Percentiles rank a stretch among this genome's conserved stretches.
Conservation (phyloP, 2,113 vertebrate genomes). For the Labrus mixtus region DNA sequence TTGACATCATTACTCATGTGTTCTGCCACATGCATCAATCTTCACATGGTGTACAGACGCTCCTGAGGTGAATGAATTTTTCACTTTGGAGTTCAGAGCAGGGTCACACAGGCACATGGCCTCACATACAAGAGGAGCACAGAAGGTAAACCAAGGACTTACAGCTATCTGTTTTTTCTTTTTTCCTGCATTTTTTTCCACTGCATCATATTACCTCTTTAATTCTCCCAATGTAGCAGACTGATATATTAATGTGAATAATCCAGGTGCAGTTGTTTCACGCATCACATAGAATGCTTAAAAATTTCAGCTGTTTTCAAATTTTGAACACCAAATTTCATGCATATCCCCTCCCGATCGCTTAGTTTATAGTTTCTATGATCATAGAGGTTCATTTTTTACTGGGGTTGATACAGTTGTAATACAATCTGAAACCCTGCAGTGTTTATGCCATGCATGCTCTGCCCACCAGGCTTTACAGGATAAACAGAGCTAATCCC, state of each 20-base stretch:
- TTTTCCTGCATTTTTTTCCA: slow-evolving; percentile 35
- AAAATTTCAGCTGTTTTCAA: background rate
- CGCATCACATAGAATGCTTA: background rate
- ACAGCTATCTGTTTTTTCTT: slow-evolving; percentile 48
- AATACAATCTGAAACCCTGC: slow-evolving; percentile 32
- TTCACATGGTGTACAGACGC: slow-evolving; percentile 73
- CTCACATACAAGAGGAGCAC: slow-evolving; percentile 64
- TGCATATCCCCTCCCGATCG: slow-evolving; percentile 3
- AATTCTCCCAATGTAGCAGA: slow-evolving; percentile 21
- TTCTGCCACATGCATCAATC: slow-evolving; percentile 81
- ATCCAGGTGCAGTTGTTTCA: slow-evolving; percentile 44
- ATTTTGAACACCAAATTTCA: background rate
- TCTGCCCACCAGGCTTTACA: slow-evolving; percentile 8
- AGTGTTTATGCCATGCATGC: slow-evolving; percentile 17
- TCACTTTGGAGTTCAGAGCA: slow-evolving; percentile 80
- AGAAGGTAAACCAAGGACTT: slow-evolving; percentile 74
- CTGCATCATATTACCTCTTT: slow-evolving; percentile 45
- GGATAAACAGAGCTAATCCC: slow-evolving; percentile 29
- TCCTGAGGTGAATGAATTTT: slow-evolving; percentile 84
- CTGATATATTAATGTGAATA: slow-evolving; percentile 29
- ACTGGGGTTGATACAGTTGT: background rate
- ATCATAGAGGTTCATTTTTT: background rate
- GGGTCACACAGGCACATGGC: slow-evolving; percentile 71
- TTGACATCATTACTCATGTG: slow-evolving; percentile 84
- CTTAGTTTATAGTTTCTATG: background rate